Evolutionary conservation across 2,888 invertebrate species (phyloP).

Genomic region (Drosophila kuntzei): DNA sequence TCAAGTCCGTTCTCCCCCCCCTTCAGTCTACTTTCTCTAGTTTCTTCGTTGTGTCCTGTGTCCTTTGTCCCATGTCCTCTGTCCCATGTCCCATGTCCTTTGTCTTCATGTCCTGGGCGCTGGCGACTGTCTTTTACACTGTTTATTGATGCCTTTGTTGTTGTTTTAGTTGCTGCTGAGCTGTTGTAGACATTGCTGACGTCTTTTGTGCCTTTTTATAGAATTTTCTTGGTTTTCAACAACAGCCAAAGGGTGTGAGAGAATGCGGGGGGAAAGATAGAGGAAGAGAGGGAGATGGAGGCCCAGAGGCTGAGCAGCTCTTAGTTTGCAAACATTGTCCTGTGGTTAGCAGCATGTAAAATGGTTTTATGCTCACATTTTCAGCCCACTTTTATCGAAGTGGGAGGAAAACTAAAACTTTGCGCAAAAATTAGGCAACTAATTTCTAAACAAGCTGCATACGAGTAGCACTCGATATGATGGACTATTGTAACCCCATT

Average conservation of each 20-base stretch:
- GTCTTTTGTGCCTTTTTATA: conserved; percentile 78
- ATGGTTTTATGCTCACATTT: conserved; percentile 76
- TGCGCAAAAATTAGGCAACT: conserved; percentile 46
- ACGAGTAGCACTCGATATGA: conserved; percentile 27
- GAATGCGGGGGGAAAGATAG: not conserved
- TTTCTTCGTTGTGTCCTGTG: conserved; percentile 6
- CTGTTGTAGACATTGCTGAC: conserved; percentile 76
- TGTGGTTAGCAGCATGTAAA: conserved; percentile 79
- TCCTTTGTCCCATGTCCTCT: conserved; percentile 16
- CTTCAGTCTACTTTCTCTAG: not conserved
- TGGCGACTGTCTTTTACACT: conserved; percentile 74
- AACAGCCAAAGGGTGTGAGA: conserved; percentile 21
- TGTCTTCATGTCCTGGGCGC: conserved; percentile 27
- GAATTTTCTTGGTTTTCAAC: conserved; percentile 68
- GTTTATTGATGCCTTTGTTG: conserved; percentile 74
- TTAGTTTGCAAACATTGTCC: conserved; percentile 75
- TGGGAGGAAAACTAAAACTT: conserved; percentile 31
- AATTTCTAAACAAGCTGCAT: conserved; percentile 27
- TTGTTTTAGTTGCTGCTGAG: conserved; percentile 37
- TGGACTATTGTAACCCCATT: not conserved
- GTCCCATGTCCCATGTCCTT: conserved; percentile 16
- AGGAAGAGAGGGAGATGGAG: not conserved
- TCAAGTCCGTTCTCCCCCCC: conserved; percentile 30
- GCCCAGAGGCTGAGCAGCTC: conserved; percentile 32
- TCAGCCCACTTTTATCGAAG: conserved; percentile 26